These are phyloP conservation scores for Temnothorax curvispinosus DNA, from an alignment of 1,140 invertebrate genomes.

Conservation along the genomic window DNA sequence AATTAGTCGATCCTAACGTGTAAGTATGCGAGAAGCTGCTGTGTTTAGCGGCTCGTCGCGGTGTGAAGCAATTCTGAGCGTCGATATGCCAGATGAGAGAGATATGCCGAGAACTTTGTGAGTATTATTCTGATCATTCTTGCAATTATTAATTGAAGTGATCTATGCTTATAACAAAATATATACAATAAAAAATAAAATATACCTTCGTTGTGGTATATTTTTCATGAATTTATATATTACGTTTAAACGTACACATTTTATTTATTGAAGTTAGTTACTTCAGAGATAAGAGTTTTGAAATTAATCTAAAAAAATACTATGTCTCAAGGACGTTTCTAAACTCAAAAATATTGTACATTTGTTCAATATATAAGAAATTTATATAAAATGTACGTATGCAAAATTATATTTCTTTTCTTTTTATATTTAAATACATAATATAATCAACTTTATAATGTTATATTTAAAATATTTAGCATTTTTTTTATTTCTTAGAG, in stretches of 20 bases:
- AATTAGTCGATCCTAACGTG: conserved; percentile 71
- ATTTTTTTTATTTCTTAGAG: background rate
- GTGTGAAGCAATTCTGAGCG: background rate
- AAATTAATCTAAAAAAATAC: background rate
- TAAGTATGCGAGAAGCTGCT: conserved; percentile 33
- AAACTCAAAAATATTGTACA: background rate
- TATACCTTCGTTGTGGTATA: background rate
- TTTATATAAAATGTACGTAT: background rate
- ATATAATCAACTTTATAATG: background rate
- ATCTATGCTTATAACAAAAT: background rate
- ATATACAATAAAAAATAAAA: background rate
- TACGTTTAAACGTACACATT: background rate
- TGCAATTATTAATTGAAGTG: background rate
- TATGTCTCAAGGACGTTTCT: background rate
- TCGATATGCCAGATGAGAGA: conserved; percentile 54
- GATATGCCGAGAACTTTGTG: conserved; percentile 62
- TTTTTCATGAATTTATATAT: background rate
- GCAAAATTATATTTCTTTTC: background rate
- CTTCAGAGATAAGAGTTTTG: background rate
- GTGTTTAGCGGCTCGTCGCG: conserved; percentile 36
- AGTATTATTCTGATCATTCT: conserved; percentile 45
- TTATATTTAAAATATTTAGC: background rate
- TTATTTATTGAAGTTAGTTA: conserved; percentile 15
- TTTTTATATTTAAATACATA: background rate
- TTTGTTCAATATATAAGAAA: background rate